Percentiles rank a stretch among this genome's conserved stretches.
Conservation (phyloP, 1,140 invertebrate genomes). For the Coenobita brevimanus region DNA sequence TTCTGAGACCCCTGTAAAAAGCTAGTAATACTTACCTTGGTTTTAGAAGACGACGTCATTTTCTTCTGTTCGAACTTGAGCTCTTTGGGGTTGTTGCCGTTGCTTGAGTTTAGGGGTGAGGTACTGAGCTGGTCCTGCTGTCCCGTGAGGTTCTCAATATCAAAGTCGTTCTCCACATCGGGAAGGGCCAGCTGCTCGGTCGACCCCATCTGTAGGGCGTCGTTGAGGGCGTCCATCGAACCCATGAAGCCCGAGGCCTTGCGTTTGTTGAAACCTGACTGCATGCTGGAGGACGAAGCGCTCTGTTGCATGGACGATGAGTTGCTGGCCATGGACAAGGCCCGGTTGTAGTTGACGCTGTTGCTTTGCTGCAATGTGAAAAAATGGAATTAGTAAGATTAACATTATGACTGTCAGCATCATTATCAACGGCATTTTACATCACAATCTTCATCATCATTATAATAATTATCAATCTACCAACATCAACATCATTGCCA, state of each 20-base stretch:
- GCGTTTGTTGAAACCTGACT: slow-evolving; percentile 43
- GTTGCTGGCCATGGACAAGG: slow-evolving; percentile 51
- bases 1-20: too few relatives aligned
- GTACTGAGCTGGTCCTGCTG: slow-evolving; percentile 64
- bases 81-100: slow-evolving; percentile 72
- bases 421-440: too few relatives aligned
- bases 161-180: slow-evolving; percentile 71
- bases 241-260: slow-evolving; percentile 47
- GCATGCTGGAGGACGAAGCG: slow-evolving; percentile 16
- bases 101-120: slow-evolving; percentile 50
- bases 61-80: slow-evolving; percentile 87
- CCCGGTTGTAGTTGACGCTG: slow-evolving; percentile 60
- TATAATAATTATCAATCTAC: too few relatives aligned
- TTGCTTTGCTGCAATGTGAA: slow-evolving; percentile 51
- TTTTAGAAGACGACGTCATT: slow-evolving; percentile 84
- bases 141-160: slow-evolving; percentile 56
- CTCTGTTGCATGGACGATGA: slow-evolving; percentile 29
- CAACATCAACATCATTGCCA: too few relatives aligned
- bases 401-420: too few relatives aligned
- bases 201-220: slow-evolving; percentile 64
- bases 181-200: slow-evolving; percentile 70
- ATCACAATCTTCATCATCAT: too few relatives aligned
- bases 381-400: not conserved
- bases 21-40: slow-evolving; percentile 75
- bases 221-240: slow-evolving; percentile 44